Evolutionary conservation across 2,797 vertebrate species (phyloP).

Genomic region (Podarcis siculus): DNA sequence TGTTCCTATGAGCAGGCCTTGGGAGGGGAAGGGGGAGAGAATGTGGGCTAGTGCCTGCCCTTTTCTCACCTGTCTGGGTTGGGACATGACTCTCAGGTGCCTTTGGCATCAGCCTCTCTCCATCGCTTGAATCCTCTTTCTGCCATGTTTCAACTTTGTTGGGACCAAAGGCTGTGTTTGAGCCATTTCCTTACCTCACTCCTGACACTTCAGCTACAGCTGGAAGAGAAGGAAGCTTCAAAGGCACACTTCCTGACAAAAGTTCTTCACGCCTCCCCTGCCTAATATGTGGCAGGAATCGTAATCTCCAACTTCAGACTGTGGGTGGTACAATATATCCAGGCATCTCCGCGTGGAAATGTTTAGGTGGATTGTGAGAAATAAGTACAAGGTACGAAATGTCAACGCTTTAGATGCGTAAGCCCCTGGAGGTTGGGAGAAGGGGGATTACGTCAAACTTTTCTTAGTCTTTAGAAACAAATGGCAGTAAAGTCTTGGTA

Average conservation of each 20-base stretch:
- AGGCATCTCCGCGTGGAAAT: neutral
- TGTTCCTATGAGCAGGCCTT: conserved; percentile 39
- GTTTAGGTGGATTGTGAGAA: neutral
- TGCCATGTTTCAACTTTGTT: neutral
- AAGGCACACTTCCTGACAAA: neutral
- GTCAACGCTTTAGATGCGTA: neutral
- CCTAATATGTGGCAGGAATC: neutral
- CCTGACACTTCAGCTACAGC: too few relatives aligned
- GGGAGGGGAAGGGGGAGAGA: conserved; percentile 48
- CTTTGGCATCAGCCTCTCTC: neutral
- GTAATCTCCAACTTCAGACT: neutral
- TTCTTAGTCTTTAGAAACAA: neutral
- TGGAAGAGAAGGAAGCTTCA: neutral
- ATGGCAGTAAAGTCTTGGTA: conserved; percentile 2
- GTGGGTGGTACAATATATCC: neutral
- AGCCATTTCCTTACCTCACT: neutral
- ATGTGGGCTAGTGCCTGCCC: neutral
- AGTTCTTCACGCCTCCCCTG: neutral
- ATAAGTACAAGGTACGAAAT: neutral
- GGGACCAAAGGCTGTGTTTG: neutral
- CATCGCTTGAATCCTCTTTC: neutral
- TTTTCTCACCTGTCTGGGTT: neutral
- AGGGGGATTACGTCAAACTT: neutral
- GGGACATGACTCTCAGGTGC: neutral
- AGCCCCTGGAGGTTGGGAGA: neutral